Percentiles rank a stretch among this genome's conserved stretches.
Evolutionary conservation across 2,797 vertebrate genomes (phyloP).

Genomic region (Crenichthys baileyi): DNA sequence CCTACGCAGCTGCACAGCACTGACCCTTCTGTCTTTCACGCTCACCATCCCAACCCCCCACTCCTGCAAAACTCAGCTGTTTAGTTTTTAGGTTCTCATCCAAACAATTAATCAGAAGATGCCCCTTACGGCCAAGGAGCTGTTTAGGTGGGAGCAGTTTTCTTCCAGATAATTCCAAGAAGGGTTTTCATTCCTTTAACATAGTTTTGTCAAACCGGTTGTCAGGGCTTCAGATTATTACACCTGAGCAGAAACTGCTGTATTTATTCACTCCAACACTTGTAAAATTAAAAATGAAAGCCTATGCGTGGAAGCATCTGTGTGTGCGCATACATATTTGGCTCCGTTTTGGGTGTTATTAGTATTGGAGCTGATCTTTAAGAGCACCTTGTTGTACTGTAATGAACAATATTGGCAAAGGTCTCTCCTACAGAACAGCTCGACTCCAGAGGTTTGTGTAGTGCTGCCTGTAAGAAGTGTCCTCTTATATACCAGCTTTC

Average conservation of each 20-base stretch:
- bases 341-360: constrained; percentile 42
- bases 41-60: constrained; percentile 27
- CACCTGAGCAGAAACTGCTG: constrained; percentile 60
- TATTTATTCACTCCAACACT: constrained; percentile 58
- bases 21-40: constrained; percentile 49
- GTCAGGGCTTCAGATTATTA: constrained; percentile 50
- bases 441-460: constrained; percentile 29
- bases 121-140: constrained; percentile 15
- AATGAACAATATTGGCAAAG: constrained; percentile 56
- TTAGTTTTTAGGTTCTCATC: constrained; percentile 35
- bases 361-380: constrained; percentile 5
- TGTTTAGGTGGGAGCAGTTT: constrained; percentile 29
- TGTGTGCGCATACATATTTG: constrained; percentile 44
- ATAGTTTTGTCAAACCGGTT: constrained; percentile 45
- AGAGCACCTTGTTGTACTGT: constrained; percentile 32
- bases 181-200: constrained; percentile 51
- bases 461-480: constrained; percentile 58
- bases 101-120: constrained; percentile 16
- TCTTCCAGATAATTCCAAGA: constrained; percentile 34
- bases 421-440: constrained; percentile 28
- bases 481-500: constrained; percentile 56
- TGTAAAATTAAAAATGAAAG: constrained; percentile 26
- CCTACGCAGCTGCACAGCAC: constrained; percentile 29
- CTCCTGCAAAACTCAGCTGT: constrained; percentile 18
- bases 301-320: constrained; percentile 38